These are phyloP conservation scores for Prunella himalayana DNA, from an alignment of 2,113 vertebrate species.

Conservation along the genomic window DNA sequence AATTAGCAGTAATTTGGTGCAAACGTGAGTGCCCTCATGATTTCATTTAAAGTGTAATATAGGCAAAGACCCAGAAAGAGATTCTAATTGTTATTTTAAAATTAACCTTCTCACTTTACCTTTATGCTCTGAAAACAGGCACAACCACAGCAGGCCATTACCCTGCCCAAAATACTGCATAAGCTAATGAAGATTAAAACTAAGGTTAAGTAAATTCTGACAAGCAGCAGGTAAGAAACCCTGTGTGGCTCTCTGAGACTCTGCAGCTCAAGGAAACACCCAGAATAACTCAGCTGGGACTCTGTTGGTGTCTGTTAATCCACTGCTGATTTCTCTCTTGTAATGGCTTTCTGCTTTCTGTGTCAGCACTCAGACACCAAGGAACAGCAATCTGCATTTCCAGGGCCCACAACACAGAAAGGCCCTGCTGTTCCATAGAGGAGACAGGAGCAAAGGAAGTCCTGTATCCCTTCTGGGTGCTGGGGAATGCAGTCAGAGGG, in stretches of 20 bases:
- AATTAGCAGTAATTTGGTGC: constrained; percentile 39
- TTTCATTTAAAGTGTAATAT: constrained; percentile 52
- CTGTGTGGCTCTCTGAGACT: not conserved
- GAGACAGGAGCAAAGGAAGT: not conserved
- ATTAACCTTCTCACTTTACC: constrained; percentile 53
- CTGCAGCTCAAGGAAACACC: not conserved
- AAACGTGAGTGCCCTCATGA: constrained; percentile 51
- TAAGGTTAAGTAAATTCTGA: not conserved
- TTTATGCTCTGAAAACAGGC: constrained; percentile 14
- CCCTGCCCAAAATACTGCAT: not conserved
- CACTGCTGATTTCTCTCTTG: not conserved
- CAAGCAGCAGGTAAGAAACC: not conserved
- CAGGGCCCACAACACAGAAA: not conserved
- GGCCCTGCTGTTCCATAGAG: rapidly evolving
- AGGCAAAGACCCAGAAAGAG: constrained; percentile 36
- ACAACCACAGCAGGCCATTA: rapidly evolving
- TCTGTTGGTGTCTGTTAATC: not conserved
- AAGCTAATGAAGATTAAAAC: not conserved
- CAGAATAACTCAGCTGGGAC: not conserved
- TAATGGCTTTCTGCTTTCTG: not conserved
- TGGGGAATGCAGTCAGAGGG: not conserved
- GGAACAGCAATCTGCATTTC: not conserved
- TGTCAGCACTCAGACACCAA: not conserved
- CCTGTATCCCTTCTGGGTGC: rapidly evolving
- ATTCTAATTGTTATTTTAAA: constrained; percentile 59